Base-by-base conservation (phyloP, 2,888 invertebrate genomes). In the Cataglyphis rosenhaueri region DNA sequence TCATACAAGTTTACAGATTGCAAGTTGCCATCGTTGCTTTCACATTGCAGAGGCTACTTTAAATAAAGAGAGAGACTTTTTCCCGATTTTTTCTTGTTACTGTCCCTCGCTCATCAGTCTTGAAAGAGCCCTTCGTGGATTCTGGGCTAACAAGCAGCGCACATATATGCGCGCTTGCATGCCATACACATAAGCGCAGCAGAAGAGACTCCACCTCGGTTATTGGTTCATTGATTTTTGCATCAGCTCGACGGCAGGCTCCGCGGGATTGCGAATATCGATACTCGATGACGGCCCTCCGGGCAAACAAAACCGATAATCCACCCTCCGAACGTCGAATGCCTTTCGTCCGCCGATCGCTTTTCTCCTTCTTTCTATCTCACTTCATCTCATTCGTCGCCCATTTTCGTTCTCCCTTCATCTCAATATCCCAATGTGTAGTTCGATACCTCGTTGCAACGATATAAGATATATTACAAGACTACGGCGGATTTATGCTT, bases 161-260 rank as follows among this genome's bases (percentile, higher is more conserved):
- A 41, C 81, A 75, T 79, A 70, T 81, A 79, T 83, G 70, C 52
- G 78, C 75, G 75, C 85, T 52, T 41, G 64, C 83, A 62, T 48
- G 68, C 70, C 64, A 18, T 64, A 62, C 48, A 64, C 82, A 61
- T 82, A 66, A 59, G 79, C 71, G 57, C 57, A 81, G 82, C 81
- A 83, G 87, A 85, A 81, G 89, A 81, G 84, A 79, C 73, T 74
- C 83, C 82, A 84, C 84, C 84, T 83, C 85, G 88, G 90, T 91
- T 91, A 91, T 91, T 91, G 91, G 91, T 91, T 91, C 90, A 91
- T 91, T 90, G 91, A 91, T 91, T 91, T 91, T 90, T 91, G 89
- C 88, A 91, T 89, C 87, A 85, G 85, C 81, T 84, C 86, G 81
- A 84, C 83, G 84, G 84, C 85, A 86, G 81, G 87, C 86, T 82